Percentiles rank a stretch among this genome's conserved stretches.
phyloP scores from a whole-genome alignment of 2,113 vertebrate species.

The Varanus komodoensis region DNA sequence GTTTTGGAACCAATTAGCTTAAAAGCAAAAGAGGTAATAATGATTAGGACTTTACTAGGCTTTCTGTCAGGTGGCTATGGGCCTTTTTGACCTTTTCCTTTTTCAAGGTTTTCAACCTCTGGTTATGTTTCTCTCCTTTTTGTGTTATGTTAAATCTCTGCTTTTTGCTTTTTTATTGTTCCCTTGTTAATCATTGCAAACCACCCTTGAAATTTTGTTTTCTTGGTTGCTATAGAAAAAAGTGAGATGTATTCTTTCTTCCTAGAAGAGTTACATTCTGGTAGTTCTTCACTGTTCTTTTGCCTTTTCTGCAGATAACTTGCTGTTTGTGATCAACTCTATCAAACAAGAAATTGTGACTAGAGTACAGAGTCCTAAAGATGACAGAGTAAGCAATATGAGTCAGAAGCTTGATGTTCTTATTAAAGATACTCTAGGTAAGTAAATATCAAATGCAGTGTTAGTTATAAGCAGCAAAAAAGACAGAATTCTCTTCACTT shows the following conservation, averaged over 20 bases:
- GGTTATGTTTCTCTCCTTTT: not conserved
- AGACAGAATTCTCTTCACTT: not conserved
- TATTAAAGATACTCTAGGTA: conserved; percentile 95
- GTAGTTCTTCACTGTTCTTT: not conserved
- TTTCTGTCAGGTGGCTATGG: no score
- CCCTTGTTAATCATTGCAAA: not conserved
- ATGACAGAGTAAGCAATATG: conserved; percentile 89
- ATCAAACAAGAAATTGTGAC: conserved; percentile 98
- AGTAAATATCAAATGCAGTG: conserved; percentile 45
- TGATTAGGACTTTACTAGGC: not conserved
- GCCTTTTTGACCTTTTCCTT: not conserved
- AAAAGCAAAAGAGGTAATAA: not conserved
- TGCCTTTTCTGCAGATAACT: conserved; percentile 85
- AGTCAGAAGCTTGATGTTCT: conserved; percentile 91
- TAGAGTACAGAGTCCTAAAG: conserved; percentile 90
- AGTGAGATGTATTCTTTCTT: conserved; percentile 17
- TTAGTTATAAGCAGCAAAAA: not conserved
- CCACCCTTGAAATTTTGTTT: not conserved
- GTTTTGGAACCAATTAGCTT: not conserved
- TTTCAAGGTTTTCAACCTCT: not conserved
- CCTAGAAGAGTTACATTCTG: not conserved
- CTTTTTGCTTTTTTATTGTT: not conserved
- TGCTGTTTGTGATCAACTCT: conserved; percentile 97
- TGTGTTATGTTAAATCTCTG: not conserved
- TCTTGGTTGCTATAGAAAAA: not conserved